These are phyloP conservation scores for Watsonalla binaria DNA, from an alignment of 2,888 invertebrate species.

Conservation along the genomic window DNA sequence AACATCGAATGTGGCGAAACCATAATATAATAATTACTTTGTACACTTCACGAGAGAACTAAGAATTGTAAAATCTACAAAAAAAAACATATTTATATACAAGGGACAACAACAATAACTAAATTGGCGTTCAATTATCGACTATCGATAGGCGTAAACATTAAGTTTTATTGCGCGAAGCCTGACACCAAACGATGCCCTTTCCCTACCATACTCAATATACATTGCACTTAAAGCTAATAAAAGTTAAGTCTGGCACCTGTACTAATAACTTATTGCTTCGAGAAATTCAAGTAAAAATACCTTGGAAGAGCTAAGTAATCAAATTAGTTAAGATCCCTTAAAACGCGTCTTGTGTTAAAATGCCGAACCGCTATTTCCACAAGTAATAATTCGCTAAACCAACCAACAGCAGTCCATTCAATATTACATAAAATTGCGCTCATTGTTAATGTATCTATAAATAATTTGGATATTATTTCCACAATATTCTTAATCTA, in stretches of 20 bases:
- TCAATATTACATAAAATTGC: slow-evolving; percentile 51
- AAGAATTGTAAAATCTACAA: slow-evolving; percentile 74
- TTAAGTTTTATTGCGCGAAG: slow-evolving; percentile 31
- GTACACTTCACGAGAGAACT: slow-evolving; percentile 68
- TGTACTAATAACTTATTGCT: slow-evolving; percentile 46
- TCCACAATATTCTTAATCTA: slow-evolving; percentile 68
- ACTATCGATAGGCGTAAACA: slow-evolving; percentile 45
- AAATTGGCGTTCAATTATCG: slow-evolving; percentile 48
- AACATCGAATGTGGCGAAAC: slow-evolving; percentile 53
- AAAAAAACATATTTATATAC: slow-evolving; percentile 52
- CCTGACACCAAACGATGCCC: slow-evolving; percentile 24
- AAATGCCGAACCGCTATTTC: slow-evolving; percentile 26
- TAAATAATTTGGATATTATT: slow-evolving; percentile 65
- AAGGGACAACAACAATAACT: slow-evolving; percentile 72
- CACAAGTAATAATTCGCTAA: slow-evolving; percentile 35
- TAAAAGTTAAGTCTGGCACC: slow-evolving; percentile 50
- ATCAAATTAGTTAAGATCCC: slow-evolving; percentile 23
- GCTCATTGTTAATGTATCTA: slow-evolving; percentile 42
- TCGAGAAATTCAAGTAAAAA: slow-evolving; percentile 34
- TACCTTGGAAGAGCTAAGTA: slow-evolving; percentile 51
- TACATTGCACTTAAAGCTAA: slow-evolving; percentile 42
- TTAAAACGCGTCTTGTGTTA: slow-evolving; percentile 20
- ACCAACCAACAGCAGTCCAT: slow-evolving; percentile 42
- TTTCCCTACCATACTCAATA: slow-evolving; percentile 28
- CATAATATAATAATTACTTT: slow-evolving; percentile 66